Base-by-base conservation (phyloP, 2,797 vertebrate genomes). In the Arrhamphus sclerolepis region DNA sequence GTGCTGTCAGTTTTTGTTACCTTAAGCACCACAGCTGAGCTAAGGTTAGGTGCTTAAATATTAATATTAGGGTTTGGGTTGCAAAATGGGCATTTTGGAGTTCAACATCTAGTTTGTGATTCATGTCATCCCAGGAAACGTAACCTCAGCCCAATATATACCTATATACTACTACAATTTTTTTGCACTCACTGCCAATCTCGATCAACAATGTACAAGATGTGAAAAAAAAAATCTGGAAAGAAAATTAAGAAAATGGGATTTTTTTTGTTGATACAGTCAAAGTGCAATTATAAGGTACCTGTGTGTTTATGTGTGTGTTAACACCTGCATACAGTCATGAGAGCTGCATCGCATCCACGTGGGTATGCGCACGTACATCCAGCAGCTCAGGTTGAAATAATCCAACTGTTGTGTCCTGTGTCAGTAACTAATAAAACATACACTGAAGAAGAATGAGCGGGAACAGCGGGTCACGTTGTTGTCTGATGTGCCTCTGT, bases 401-500 rank as follows among this genome's bases (percentile, higher is more conserved):
- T 75, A 77, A 72, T 51, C 71, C 66, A 61, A 56, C 60, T 80
- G 64, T 74, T 46, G 71, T 83, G 84, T 85, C 74, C 81, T 79
- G 71, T 86, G 74, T 80, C 82, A 75, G 48, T 80, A 80, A 77
- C 75, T 72, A 81, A 82, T 78, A 81, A 80, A 82, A 64, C 46
- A 14, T 48, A 72, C 46, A 54, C 57, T 83, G 70, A 73, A 89
- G 73, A 86, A 79, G 75, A 78, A 49, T 76, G 81, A 82, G 70
- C 19, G 56, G 81, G 74, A 84, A 66, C 70, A 65, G 85, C 53
- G 55, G 75, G 69, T 87, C 85, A 89, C 67, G 52, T 85, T 89
- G 87, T 90, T 90, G 89, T 92, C 90, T 90, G 87, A 92, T 85
- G 85, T 89, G 86, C 84, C 82, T 88, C 78, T 91, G 84, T 89